These are phyloP conservation scores for Tachypleus tridentatus DNA, from an alignment of 1,140 invertebrate species.

Conservation along the genomic window DNA sequence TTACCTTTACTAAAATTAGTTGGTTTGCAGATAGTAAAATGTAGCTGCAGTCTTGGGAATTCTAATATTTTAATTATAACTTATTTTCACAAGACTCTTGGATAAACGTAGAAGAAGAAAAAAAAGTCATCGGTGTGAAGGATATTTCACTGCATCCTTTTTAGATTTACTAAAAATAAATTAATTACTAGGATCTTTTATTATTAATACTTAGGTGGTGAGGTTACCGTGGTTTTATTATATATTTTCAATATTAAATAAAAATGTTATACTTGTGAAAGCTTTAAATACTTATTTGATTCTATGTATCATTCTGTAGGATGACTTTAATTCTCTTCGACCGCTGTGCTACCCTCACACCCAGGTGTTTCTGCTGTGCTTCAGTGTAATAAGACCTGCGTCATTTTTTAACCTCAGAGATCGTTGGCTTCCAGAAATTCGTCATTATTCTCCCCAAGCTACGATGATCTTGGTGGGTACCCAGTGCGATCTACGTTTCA, in stretches of 20 bases:
- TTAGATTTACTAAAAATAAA: too few relatives aligned
- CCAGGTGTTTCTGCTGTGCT: slow-evolving; percentile 88
- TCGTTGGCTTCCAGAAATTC: slow-evolving; percentile 75
- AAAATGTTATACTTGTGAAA: background rate
- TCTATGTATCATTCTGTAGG: slow-evolving; percentile 37
- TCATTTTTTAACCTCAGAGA: slow-evolving; percentile 71
- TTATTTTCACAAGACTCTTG: too few relatives aligned
- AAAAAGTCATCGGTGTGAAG: too few relatives aligned
- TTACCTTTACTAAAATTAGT: too few relatives aligned
- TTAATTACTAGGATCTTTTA: too few relatives aligned
- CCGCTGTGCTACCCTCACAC: slow-evolving; percentile 70
- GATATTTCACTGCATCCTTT: too few relatives aligned
- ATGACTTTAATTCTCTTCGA: slow-evolving; percentile 60
- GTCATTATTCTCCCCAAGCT: slow-evolving; percentile 51
- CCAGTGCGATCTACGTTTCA: slow-evolving; percentile 50
- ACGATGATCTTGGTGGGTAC: slow-evolving; percentile 72
- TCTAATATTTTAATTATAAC: too few relatives aligned
- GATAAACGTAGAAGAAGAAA: too few relatives aligned
- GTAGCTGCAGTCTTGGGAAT: too few relatives aligned
- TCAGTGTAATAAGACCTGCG: slow-evolving; percentile 75
- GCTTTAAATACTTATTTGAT: slow-evolving; percentile 13
- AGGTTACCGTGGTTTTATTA: too few relatives aligned
- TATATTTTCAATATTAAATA: background rate
- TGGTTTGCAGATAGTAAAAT: too few relatives aligned
- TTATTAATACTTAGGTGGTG: too few relatives aligned